phyloP scores from a whole-genome alignment of 2,888 invertebrate species.

The Aphidius colemani region DNA sequence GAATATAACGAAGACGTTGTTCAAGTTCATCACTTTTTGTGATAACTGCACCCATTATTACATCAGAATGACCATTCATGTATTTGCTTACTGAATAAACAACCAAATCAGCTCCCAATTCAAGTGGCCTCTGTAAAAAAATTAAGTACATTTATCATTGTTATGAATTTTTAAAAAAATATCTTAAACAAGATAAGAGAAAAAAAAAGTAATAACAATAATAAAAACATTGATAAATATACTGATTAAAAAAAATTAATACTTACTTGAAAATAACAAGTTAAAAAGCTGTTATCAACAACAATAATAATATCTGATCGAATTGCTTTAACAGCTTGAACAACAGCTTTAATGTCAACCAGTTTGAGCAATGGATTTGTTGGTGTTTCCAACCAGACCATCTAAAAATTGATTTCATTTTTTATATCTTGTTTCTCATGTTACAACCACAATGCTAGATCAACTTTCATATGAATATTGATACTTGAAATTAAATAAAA shows the following conservation, averaged over 20 bases:
- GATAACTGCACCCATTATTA: conserved; percentile 91
- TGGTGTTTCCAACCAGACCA: conserved; percentile 94
- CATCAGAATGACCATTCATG: conserved; percentile 97
- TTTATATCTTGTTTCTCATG: conserved; percentile 18
- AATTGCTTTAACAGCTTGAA: conserved; percentile 65
- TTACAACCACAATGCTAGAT: conserved; percentile 10
- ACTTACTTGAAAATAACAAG: conserved; percentile 78
- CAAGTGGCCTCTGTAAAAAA: conserved; percentile 74
- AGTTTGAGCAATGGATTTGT: conserved; percentile 94
- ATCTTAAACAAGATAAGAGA: not conserved
- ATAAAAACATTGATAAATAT: conserved; percentile 7
- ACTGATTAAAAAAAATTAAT: conserved; percentile 12
- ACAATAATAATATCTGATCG: conserved; percentile 70
- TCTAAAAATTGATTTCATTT: conserved; percentile 59
- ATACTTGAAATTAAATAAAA: conserved; percentile 20
- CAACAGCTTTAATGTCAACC: conserved; percentile 79
- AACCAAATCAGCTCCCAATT: conserved; percentile 88
- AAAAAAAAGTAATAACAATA: not conserved
- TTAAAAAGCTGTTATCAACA: conserved; percentile 94
- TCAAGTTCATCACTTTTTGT: conserved; percentile 75
- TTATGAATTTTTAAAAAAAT: conserved; percentile 9
- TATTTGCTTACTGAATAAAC: conserved; percentile 96
- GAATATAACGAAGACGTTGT: conserved; percentile 77
- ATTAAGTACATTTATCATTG: conserved; percentile 1
- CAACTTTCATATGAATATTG: too few species aligned